These are phyloP conservation scores for Xylocopa sonorina DNA, from an alignment of 1,140 invertebrate species.

Conservation along the genomic window DNA sequence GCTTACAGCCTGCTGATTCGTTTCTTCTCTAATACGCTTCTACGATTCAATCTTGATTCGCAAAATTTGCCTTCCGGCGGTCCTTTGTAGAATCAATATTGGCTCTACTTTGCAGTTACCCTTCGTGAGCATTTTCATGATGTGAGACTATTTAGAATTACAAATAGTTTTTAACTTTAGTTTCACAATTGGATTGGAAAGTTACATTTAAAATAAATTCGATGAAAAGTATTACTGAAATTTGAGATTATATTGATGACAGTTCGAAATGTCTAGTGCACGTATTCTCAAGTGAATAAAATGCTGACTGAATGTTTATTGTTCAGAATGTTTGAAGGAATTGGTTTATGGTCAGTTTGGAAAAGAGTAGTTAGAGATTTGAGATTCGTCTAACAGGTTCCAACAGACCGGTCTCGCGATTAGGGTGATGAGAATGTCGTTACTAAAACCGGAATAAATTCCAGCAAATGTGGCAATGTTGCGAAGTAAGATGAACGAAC, in stretches of 20 bases:
- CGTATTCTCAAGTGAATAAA: too few species aligned
- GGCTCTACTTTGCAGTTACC: constrained; percentile 14
- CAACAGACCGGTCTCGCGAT: not conserved
- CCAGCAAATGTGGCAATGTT: not conserved
- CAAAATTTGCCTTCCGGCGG: constrained; percentile 49
- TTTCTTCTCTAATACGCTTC: constrained; percentile 13
- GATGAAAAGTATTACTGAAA: not conserved
- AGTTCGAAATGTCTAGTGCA: too few species aligned
- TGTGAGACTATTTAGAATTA: not conserved
- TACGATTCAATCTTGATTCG: constrained; percentile 43
- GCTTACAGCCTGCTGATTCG: not conserved
- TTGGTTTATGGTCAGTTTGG: not conserved
- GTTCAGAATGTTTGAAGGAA: too few species aligned
- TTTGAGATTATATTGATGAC: too few species aligned
- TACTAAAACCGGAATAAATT: constrained; percentile 14
- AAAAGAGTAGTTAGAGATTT: not conserved
- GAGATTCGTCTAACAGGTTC: constrained; percentile 8
- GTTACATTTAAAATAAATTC: too few species aligned
- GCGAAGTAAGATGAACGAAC: not conserved
- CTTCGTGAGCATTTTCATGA: not conserved
- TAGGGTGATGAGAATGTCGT: constrained; percentile 1
- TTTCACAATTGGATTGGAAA: too few species aligned
- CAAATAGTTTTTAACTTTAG: too few species aligned
- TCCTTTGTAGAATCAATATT: constrained; percentile 60
- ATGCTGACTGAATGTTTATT: too few species aligned